Conservation (phyloP, 2,797 vertebrate species). For the Gadopsis marmoratus region DNA sequence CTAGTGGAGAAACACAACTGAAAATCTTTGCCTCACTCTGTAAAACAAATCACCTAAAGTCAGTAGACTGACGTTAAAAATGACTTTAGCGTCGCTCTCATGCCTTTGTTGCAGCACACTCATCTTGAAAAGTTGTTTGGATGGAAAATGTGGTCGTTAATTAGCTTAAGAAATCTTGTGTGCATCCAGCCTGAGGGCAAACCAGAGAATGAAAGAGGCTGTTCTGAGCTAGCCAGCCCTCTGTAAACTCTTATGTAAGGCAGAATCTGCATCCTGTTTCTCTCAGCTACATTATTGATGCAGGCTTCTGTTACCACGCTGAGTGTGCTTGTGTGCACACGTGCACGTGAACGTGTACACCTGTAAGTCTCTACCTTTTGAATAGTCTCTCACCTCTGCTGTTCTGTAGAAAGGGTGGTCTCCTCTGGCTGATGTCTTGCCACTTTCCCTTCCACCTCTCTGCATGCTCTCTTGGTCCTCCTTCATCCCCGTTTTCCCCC, state of each 20-base stretch:
- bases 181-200: constrained; percentile 57
- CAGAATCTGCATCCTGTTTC: constrained; percentile 75
- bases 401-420: constrained; percentile 33
- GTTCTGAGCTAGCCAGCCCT: constrained; percentile 79
- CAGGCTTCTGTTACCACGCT: constrained; percentile 68
- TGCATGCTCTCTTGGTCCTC: constrained; percentile 35
- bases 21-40: not conserved
- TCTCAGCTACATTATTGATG: constrained; percentile 81
- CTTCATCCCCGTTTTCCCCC: constrained; percentile 26
- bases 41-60: constrained; percentile 54
- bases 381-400: constrained; percentile 55
- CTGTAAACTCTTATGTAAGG: constrained; percentile 83
- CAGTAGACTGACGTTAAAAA: constrained; percentile 38
- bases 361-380: constrained; percentile 51
- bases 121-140: constrained; percentile 65
- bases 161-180: constrained; percentile 66
- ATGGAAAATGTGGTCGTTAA: constrained; percentile 66
- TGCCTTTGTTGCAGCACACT: constrained; percentile 51
- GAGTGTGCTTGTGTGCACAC: constrained; percentile 42
- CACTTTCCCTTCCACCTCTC: constrained; percentile 39
- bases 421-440: constrained; percentile 47
- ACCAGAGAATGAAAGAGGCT: constrained; percentile 62
- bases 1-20: not conserved
- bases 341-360: constrained; percentile 41
- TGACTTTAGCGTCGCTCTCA: constrained; percentile 10